Percentiles rank a stretch among this genome's conserved stretches.
Evolutionary conservation across 2,797 vertebrate genomes (phyloP).

Genomic region (Gymnothorax reevesii): DNA sequence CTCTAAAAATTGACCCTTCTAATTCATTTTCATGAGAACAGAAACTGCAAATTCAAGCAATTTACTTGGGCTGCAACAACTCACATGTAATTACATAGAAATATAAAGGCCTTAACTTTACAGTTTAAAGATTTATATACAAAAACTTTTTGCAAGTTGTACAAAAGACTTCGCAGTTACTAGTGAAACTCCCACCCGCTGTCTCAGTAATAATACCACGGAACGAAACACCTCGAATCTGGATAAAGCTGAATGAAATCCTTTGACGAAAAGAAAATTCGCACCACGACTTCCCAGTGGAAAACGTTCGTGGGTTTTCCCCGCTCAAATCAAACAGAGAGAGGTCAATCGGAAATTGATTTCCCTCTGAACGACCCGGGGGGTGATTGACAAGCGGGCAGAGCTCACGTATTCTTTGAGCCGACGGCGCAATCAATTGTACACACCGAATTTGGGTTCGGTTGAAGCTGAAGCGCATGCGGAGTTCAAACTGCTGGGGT

Average conservation of each 20-base stretch:
- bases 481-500: neutral
- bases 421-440: neutral
- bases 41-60: neutral
- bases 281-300: neutral
- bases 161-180: neutral
- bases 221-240: neutral
- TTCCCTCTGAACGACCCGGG: constrained; percentile 15
- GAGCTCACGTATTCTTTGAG: constrained; percentile 15
- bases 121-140: neutral
- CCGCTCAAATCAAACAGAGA: constrained; percentile 20
- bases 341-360: constrained; percentile 28
- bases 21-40: neutral
- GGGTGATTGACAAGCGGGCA: constrained; percentile 13
- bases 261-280: neutral
- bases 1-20: neutral
- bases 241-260: constrained; percentile 8
- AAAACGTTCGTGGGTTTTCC: neutral
- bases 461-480: neutral
- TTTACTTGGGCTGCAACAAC: too few relatives aligned
- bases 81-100: too few relatives aligned
- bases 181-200: neutral
- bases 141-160: neutral
- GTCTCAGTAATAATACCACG: neutral
- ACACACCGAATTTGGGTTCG: neutral
- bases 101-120: too few relatives aligned